phyloP scores from a whole-genome alignment of 2,888 invertebrate species.

The Cabera pusaria region DNA sequence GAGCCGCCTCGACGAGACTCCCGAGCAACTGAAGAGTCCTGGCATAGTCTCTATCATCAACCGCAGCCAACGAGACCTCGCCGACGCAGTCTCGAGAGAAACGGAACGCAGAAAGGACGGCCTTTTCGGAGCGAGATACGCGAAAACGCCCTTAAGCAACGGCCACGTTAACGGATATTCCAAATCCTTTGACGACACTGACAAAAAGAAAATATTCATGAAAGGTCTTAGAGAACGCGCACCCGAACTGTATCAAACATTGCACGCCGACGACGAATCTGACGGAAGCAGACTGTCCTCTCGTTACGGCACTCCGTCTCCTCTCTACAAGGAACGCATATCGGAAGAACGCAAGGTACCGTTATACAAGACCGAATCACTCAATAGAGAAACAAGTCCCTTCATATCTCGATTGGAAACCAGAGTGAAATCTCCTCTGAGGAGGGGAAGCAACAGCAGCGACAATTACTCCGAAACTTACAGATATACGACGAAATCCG shows the following conservation, averaged over 20 bases:
- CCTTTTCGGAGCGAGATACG: constrained; percentile 80
- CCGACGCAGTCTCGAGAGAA: constrained; percentile 83
- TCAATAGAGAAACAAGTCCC: constrained; percentile 75
- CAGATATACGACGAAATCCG: constrained; percentile 86
- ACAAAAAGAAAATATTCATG: constrained; percentile 87
- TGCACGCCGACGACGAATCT: constrained; percentile 86
- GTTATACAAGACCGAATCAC: constrained; percentile 73
- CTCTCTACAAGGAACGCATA: constrained; percentile 74
- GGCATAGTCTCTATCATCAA: constrained; percentile 94
- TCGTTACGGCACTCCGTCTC: constrained; percentile 72
- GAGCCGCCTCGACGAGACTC: constrained; percentile 87
- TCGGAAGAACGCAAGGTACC: constrained; percentile 72
- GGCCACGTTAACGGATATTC: constrained; percentile 73
- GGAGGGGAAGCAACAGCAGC: constrained; percentile 86
- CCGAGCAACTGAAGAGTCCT: constrained; percentile 91
- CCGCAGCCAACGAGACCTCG: constrained; percentile 91
- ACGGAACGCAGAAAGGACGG: constrained; percentile 80
- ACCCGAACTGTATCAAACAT: constrained; percentile 87
- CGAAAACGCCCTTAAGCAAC: constrained; percentile 78
- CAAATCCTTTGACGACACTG: constrained; percentile 75
- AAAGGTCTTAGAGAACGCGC: constrained; percentile 87
- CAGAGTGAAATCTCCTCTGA: constrained; percentile 74
- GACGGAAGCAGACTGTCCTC: constrained; percentile 75
- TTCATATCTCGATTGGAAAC: constrained; percentile 72
- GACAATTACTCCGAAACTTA: constrained; percentile 89